Evolutionary conservation across 1,140 invertebrate species (phyloP).

Genomic region (Calliphora vicina): DNA sequence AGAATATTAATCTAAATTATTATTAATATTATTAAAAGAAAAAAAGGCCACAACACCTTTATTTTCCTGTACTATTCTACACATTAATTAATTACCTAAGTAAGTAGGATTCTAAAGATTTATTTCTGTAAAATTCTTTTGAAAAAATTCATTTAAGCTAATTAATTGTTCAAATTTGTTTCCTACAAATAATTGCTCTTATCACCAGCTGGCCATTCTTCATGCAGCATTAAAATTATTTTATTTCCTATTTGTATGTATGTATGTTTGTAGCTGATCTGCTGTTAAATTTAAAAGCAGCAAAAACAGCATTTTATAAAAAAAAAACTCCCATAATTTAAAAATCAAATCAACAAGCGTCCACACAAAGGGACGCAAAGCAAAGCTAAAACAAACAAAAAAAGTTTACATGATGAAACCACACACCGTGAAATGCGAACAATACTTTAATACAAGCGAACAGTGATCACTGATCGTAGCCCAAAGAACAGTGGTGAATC

Average conservation of each 20-base stretch:
- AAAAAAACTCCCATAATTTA: slow-evolving; percentile 30
- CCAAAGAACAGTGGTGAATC: slow-evolving; percentile 33
- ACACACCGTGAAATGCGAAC: slow-evolving; percentile 43
- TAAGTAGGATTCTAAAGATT: too few relatives aligned
- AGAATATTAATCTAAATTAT: background rate
- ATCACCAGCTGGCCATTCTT: background rate
- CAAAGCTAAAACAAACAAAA: background rate
- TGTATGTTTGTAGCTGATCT: too few relatives aligned
- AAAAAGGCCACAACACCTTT: background rate
- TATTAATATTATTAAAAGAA: background rate
- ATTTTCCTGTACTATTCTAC: too few relatives aligned
- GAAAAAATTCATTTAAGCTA: too few relatives aligned
- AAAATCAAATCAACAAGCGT: slow-evolving; percentile 6
- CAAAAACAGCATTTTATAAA: background rate
- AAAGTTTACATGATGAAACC: slow-evolving; percentile 38
- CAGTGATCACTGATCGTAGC: background rate
- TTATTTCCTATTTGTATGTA: background rate
- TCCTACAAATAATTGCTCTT: background rate
- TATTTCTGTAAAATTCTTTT: too few relatives aligned
- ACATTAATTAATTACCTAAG: too few relatives aligned
- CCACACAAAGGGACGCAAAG: background rate
- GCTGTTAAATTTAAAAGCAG: background rate
- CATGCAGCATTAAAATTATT: background rate
- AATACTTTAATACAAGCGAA: slow-evolving; percentile 8
- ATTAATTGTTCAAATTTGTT: too few relatives aligned